phyloP scores from a whole-genome alignment of 2,888 invertebrate genomes.

The Andricus curvator region DNA sequence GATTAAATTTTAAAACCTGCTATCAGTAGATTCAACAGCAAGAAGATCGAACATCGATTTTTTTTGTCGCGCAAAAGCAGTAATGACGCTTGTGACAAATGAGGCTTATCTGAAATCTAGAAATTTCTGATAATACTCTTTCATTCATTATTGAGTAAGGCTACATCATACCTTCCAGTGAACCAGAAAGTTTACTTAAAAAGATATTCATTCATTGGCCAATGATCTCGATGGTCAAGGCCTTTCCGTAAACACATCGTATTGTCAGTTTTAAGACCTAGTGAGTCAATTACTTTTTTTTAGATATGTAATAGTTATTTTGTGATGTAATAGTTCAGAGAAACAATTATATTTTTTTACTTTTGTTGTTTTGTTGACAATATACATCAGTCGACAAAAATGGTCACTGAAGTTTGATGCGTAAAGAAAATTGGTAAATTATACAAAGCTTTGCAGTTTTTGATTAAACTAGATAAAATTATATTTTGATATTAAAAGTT shows the following conservation, averaged over 20 bases:
- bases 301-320: slow-evolving; percentile 1
- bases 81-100: background rate
- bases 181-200: slow-evolving; percentile 7
- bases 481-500: too few relatives aligned
- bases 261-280: slow-evolving; percentile 12
- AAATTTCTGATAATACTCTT: slow-evolving; percentile 9
- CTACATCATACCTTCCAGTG: background rate
- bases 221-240: slow-evolving; percentile 31
- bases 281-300: slow-evolving; percentile 6
- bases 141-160: slow-evolving; percentile 7
- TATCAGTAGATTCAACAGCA: background rate
- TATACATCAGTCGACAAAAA: background rate
- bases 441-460: too few relatives aligned
- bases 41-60: background rate
- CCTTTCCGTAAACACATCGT: slow-evolving; percentile 24
- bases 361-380: slow-evolving; percentile 6
- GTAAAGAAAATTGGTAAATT: background rate
- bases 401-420: slow-evolving; percentile 14
- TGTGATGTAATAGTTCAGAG: slow-evolving; percentile 6
- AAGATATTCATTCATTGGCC: slow-evolving; percentile 32
- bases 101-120: background rate
- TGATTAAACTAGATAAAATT: too few relatives aligned
- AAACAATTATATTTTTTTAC: slow-evolving; percentile 5
- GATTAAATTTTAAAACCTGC: background rate
- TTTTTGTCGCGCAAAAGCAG: background rate